Conservation (phyloP, 35 echinoderm and acorn worm genomes). For the Strongylocentrotus purpuratus region DNA sequence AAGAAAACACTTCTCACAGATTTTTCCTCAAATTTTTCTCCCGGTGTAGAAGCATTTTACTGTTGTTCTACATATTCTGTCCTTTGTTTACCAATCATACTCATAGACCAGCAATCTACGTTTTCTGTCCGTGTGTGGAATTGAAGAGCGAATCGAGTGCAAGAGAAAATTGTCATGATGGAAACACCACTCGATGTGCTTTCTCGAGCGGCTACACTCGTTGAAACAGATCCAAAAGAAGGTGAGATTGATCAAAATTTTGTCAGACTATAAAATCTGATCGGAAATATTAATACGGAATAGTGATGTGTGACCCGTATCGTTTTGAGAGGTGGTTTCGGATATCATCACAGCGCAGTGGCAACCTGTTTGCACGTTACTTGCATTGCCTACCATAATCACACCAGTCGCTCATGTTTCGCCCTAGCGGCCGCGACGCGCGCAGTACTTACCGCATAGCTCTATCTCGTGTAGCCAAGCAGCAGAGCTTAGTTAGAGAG, state of each 20-base stretch:
- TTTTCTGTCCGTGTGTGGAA: not conserved
- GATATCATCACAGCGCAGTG: not conserved
- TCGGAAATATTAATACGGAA: not conserved
- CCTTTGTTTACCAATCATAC: not conserved
- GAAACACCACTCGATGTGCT: slow-evolving; percentile 82
- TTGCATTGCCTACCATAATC: not conserved
- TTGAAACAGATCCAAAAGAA: slow-evolving; percentile 69
- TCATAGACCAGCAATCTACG: slow-evolving; percentile 15
- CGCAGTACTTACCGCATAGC: not conserved
- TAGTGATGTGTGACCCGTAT: not conserved
- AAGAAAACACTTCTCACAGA: not conserved
- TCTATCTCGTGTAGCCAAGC: not conserved
- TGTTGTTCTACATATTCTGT: slow-evolving; percentile 27
- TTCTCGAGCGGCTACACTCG: slow-evolving; percentile 72
- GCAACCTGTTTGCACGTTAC: slow-evolving; percentile 34
- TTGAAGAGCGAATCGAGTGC: not conserved
- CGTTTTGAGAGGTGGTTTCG: not conserved
- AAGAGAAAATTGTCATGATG: slow-evolving; percentile 26
- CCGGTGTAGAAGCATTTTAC: not conserved
- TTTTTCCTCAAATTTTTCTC: not conserved
- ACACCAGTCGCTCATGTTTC: not conserved
- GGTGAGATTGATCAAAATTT: slow-evolving; percentile 43
- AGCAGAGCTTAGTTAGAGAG: not conserved
- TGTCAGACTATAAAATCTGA: not conserved
- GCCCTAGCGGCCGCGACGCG: not conserved